Evolutionary conservation across 2,888 invertebrate species (phyloP).

Genomic region (Athrips mouffetella): DNA sequence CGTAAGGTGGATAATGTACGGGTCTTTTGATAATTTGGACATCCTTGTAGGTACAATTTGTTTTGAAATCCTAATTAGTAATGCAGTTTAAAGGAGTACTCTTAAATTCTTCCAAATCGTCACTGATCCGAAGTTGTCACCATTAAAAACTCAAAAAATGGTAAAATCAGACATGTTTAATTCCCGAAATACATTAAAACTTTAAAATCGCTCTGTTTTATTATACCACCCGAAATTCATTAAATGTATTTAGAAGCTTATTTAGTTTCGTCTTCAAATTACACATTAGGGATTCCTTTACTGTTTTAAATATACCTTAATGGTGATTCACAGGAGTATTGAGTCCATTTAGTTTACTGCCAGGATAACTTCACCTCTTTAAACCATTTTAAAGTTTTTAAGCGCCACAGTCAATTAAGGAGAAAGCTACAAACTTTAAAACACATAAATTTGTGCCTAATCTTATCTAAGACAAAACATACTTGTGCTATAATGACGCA

Average conservation of each 20-base stretch:
- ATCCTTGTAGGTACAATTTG: neutral
- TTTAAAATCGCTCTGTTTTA: neutral
- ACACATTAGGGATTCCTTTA: conserved; percentile 6
- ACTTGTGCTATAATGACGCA: conserved; percentile 42
- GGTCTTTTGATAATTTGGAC: no score
- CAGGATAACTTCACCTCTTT: conserved; percentile 41
- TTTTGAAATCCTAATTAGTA: neutral
- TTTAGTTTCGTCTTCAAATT: conserved; percentile 4
- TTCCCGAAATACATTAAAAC: neutral
- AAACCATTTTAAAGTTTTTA: conserved; percentile 50
- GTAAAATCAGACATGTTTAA: neutral
- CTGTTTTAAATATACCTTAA: conserved; percentile 13
- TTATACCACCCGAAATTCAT: neutral
- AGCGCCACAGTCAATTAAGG: conserved; percentile 57
- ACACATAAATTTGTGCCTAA: conserved; percentile 45
- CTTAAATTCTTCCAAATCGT: neutral
- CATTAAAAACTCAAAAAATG: neutral
- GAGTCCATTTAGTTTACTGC: conserved; percentile 47
- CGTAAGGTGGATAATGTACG: no score
- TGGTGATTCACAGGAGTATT: conserved; percentile 32
- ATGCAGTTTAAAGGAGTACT: neutral
- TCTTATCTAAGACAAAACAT: conserved; percentile 38
- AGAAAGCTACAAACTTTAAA: conserved; percentile 40
- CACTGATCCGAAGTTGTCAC: neutral
- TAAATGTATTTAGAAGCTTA: conserved; percentile 10